Conservation (phyloP, 2,888 invertebrate genomes). For the Crioceris asparagi region DNA sequence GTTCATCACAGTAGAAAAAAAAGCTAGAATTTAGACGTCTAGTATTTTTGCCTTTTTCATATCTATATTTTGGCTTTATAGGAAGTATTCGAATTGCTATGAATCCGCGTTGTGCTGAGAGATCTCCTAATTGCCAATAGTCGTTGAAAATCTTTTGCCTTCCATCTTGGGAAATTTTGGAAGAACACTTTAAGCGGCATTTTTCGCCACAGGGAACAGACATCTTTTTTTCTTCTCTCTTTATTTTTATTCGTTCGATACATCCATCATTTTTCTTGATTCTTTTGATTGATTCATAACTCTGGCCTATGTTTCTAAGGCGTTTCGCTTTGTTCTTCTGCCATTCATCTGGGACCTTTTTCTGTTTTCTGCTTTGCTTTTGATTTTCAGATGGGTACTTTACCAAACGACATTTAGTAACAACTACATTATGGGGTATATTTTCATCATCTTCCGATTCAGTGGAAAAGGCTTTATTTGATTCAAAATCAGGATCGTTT, state of each 20-base stretch:
- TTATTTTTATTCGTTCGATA: not conserved
- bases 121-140: slow-evolving; percentile 2
- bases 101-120: not conserved
- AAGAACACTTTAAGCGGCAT: slow-evolving; percentile 2
- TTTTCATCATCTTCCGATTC: not conserved
- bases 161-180: not conserved
- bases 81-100: not conserved
- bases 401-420: not conserved
- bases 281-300: not conserved
- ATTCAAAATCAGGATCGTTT: not conserved
- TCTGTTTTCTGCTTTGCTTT: not conserved
- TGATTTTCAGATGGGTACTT: not conserved
- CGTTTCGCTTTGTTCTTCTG: slow-evolving; percentile 1
- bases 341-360: not conserved
- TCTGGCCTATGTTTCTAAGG: too few species aligned
- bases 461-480: not conserved
- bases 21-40: not conserved
- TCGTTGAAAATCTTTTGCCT: not conserved
- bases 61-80: slow-evolving; percentile 1
- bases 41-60: not conserved
- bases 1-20: not conserved
- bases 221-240: not conserved
- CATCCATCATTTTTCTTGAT: not conserved
- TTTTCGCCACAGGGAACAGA: not conserved
- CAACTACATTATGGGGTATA: not conserved